These are phyloP conservation scores for Asbolus verrucosus DNA, from an alignment of 1,140 invertebrate genomes.

Conservation along the genomic window DNA sequence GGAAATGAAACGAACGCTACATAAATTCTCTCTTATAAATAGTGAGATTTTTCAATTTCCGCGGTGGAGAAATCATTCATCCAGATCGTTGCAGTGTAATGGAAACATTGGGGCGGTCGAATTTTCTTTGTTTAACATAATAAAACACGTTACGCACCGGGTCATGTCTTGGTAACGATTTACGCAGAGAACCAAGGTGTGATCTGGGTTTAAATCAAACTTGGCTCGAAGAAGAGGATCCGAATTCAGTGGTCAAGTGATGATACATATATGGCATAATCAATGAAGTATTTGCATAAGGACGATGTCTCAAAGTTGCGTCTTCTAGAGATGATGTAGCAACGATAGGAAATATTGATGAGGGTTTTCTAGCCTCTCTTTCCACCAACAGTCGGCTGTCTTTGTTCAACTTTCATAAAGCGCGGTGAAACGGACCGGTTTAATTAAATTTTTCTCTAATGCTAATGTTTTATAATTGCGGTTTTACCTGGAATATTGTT, in stretches of 20 bases:
- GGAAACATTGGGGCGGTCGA: background rate
- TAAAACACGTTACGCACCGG: constrained; percentile 8
- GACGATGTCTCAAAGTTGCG: constrained; percentile 40
- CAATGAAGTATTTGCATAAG: constrained; percentile 42
- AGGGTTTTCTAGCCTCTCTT: constrained; percentile 32
- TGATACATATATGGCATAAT: constrained; percentile 43
- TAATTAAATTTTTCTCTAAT: background rate
- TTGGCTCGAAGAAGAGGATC: constrained; percentile 27
- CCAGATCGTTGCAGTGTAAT: background rate
- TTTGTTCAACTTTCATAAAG: too few species aligned
- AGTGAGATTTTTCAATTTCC: constrained; percentile 12
- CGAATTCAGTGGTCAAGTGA: constrained; percentile 41
- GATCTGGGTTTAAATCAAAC: constrained; percentile 30
- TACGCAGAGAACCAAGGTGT: constrained; percentile 21
- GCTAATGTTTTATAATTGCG: too few species aligned
- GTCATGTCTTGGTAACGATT: constrained; percentile 18
- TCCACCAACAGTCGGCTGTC: constrained; percentile 19
- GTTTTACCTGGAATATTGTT: too few species aligned
- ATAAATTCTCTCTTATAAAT: background rate
- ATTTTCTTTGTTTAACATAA: constrained; percentile 13
- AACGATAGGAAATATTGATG: constrained; percentile 45
- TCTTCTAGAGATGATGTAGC: constrained; percentile 37
- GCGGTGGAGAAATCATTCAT: background rate
- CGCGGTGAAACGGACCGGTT: background rate
- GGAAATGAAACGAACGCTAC: constrained; percentile 6